Base-by-base conservation (phyloP, 2,888 invertebrate genomes). In the Diplolepis rosae region DNA sequence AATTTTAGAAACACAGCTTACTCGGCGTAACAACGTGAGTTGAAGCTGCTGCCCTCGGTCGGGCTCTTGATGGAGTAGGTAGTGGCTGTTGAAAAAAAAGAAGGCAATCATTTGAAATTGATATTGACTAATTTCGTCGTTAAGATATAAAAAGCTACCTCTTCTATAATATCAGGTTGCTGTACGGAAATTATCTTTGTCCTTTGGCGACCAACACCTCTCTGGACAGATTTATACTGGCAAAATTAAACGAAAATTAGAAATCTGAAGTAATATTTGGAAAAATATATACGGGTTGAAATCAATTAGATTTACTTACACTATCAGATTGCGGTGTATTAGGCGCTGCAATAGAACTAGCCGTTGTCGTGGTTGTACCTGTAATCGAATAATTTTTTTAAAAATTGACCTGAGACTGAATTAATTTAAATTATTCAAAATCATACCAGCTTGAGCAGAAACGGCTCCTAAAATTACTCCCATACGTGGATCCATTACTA, bases 401-500 rank as follows among this genome's bases (percentile, higher is more conserved):
- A 79, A 66, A 30, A 80, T 74, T 68, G 1, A 18, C 9, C 18
- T n/a, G 18, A 18, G 6, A 1, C 18, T 1, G 4, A 18, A 45
- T 2, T 69, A 68, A 56, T 74, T 73, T 6, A 13, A 6, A 45
- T 68, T 42, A 15, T 32, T 39, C 13, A 28, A 35, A 39, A 73
- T 18, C 15, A 72, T 2, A 24, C 0, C 39, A 61, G 35, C 61
- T 39, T 65, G 79, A 13, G 85, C 87, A 45, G 88, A 82, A 65
- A 89, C 87, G 11, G 89, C 85, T 30, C 90, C 90, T 42, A 90
- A 85, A 70, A 90, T 87, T 6, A 90, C 85, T 48, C 90, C 90
- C 72, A 89, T 86, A 69, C 90, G 82, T 13, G 91, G 90, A 85
- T 91, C 91, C 89, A 91, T 90, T 2, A 91, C 90, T 32, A 91